Conservation (phyloP, 1,140 invertebrate species). For the Reticulitermes speratus region DNA sequence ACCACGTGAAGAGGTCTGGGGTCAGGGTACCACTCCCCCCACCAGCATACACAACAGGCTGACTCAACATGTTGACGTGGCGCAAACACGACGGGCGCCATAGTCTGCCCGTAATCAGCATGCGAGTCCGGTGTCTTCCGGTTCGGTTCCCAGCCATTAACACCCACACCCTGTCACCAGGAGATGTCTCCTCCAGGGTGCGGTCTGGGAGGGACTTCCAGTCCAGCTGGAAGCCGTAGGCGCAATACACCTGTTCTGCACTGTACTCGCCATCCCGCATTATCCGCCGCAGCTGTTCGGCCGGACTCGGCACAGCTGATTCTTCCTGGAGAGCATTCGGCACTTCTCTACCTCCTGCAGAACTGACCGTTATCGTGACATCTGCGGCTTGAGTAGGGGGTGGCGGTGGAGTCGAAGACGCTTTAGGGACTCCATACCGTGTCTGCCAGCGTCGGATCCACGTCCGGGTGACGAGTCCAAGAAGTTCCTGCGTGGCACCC, state of each 20-base stretch:
- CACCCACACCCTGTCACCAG: constrained; percentile 50
- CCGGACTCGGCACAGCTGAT: constrained; percentile 35
- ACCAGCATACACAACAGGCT: constrained; percentile 56
- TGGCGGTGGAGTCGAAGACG: constrained; percentile 17
- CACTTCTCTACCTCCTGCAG: background rate
- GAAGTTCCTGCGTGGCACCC: constrained; percentile 29
- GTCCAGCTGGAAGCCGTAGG: constrained; percentile 50
- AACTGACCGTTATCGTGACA: background rate
- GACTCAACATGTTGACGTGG: constrained; percentile 55
- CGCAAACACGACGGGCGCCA: constrained; percentile 53
- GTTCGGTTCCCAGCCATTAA: constrained; percentile 53
- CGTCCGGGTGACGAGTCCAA: constrained; percentile 21
- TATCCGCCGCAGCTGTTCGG: constrained; percentile 33
- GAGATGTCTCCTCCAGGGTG: constrained; percentile 31
- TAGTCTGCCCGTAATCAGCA: constrained; percentile 52
- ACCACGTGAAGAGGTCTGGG: constrained; percentile 54
- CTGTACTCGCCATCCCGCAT: constrained; percentile 41
- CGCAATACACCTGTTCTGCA: constrained; percentile 51
- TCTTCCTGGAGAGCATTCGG: background rate
- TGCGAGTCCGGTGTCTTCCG: constrained; percentile 51
- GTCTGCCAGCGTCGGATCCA: constrained; percentile 37
- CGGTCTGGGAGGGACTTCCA: constrained; percentile 51
- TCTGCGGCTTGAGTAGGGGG: constrained; percentile 29
- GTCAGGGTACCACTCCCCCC: constrained; percentile 52
- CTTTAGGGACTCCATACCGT: constrained; percentile 35